Evolutionary conservation across 2,113 vertebrate genomes (phyloP).

Genomic region (Trinectes maculatus): DNA sequence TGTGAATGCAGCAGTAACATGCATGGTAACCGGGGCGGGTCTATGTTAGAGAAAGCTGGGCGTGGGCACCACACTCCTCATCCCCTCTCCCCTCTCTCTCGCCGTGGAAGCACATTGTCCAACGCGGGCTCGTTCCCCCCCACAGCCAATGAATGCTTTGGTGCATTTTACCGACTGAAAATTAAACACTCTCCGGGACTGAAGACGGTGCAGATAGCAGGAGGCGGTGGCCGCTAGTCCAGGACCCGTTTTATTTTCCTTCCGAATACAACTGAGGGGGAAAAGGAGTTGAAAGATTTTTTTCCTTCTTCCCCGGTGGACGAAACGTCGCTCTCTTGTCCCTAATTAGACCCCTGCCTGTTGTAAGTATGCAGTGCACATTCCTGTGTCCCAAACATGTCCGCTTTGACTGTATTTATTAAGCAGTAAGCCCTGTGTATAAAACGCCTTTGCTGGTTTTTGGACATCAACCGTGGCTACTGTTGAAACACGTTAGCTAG

Average conservation of each 20-base stretch:
- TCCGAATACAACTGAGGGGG: conserved; percentile 31
- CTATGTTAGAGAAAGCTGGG: conserved; percentile 76
- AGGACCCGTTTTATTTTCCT: conserved; percentile 38
- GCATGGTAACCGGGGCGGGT: conserved; percentile 72
- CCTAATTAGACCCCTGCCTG: conserved; percentile 68
- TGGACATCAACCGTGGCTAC: conserved; percentile 45
- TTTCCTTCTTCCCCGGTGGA: conserved; percentile 42
- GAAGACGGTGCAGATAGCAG: too few species aligned
- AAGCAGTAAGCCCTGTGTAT: too few species aligned
- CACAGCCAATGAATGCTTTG: conserved; percentile 53
- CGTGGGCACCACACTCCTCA: conserved; percentile 77
- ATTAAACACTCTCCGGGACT: too few species aligned
- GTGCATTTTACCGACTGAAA: conserved; percentile 48
- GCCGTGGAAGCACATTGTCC: conserved; percentile 80
- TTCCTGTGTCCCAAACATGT: conserved; percentile 51
- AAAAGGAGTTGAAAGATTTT: conserved; percentile 62
- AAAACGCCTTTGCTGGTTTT: too few species aligned
- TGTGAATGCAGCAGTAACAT: conserved; percentile 49
- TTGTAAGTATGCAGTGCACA: conserved; percentile 72
- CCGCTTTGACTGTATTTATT: too few species aligned
- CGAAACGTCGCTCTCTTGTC: conserved; percentile 59
- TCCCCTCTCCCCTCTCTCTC: conserved; percentile 53
- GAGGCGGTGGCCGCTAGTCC: conserved; percentile 39
- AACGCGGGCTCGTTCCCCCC: conserved; percentile 56
- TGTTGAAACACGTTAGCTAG: conserved; percentile 59